Conservation (phyloP, 2,888 invertebrate species). For the Anoncus sp. region DNA sequence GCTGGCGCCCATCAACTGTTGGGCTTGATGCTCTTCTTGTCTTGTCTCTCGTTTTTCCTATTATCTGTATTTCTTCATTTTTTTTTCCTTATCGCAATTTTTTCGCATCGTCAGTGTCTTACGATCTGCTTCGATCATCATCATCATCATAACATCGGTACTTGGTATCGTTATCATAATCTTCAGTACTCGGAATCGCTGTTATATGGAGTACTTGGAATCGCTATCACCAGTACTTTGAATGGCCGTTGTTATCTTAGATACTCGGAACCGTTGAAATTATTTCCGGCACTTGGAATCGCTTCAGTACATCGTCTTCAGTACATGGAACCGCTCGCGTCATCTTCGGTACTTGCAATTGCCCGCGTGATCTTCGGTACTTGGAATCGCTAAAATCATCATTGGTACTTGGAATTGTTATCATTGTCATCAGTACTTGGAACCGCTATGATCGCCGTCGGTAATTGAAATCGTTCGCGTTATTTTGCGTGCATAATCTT, state of each 20-base stretch:
- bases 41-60: no score
- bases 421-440: not conserved
- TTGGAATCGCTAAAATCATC: not conserved
- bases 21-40: no score
- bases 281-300: no score
- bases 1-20: slow-evolving; percentile 25
- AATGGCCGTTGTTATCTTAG: no score
- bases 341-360: no score
- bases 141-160: no score
- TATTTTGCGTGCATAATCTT: no score
- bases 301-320: no score
- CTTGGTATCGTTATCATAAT: no score
- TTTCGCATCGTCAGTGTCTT: not conserved
- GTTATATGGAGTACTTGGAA: no score
- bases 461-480: not conserved
- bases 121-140: not conserved
- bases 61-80: slow-evolving; percentile 16
- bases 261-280: no score
- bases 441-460: not conserved
- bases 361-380: not conserved
- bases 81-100: slow-evolving; percentile 4
- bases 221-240: not conserved
- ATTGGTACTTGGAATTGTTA: slow-evolving; percentile 2
- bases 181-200: not conserved
- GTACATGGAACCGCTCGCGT: no score